Evolutionary conservation across 2,113 vertebrate species (phyloP).

Genomic region (Lonchura striata): DNA sequence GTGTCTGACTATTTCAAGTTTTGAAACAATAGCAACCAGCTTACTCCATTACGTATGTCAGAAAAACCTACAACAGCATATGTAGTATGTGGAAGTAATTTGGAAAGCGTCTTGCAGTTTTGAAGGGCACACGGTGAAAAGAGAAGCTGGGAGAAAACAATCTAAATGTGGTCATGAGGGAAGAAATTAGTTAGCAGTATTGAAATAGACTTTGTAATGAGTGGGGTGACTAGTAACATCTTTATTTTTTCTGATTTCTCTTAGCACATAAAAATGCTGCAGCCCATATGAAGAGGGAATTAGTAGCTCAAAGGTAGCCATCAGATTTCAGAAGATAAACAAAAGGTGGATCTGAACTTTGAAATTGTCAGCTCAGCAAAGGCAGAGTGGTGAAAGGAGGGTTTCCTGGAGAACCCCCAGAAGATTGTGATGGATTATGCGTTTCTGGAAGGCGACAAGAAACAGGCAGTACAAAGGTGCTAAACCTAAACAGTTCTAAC

Average conservation of each 20-base stretch:
- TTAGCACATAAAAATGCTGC: constrained; percentile 37
- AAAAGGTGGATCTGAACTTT: constrained; percentile 35
- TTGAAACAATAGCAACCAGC: constrained; percentile 10
- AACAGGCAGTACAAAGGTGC: constrained; percentile 14
- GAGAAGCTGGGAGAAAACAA: background rate
- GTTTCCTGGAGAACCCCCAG: constrained; percentile 14
- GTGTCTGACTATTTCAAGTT: background rate
- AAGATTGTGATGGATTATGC: constrained; percentile 29
- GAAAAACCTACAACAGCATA: background rate
- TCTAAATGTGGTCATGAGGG: background rate
- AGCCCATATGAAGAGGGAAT: constrained; percentile 17
- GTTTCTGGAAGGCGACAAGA: background rate
- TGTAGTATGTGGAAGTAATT: constrained; percentile 33
- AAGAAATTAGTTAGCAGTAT: background rate
- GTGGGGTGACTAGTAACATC: background rate
- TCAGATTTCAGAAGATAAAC: constrained; percentile 53
- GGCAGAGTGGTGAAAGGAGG: constrained; percentile 34
- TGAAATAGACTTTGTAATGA: background rate
- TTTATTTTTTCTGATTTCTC: constrained; percentile 52
- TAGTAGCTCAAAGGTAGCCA: constrained; percentile 27
- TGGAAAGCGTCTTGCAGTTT: constrained; percentile 18
- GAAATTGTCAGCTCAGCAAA: constrained; percentile 35
- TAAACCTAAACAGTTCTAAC: background rate
- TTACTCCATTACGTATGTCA: background rate
- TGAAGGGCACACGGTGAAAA: background rate